phyloP scores from a whole-genome alignment of 1,140 invertebrate species.

The Aradophagus sp. region DNA sequence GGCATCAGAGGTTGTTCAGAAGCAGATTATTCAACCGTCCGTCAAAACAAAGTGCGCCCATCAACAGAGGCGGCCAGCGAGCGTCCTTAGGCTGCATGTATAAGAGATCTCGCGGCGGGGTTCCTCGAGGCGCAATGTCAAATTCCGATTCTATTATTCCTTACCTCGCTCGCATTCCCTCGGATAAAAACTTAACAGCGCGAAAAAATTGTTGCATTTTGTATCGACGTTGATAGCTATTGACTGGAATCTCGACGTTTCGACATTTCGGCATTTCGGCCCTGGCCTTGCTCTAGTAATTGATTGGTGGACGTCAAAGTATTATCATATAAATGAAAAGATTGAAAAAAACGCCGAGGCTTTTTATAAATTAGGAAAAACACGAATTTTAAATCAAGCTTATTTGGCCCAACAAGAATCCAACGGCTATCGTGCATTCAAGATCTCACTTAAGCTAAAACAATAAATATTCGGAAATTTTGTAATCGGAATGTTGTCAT shows the following conservation, averaged over 20 bases:
- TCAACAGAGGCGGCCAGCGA: slow-evolving; percentile 64
- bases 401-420: no score
- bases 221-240: slow-evolving; percentile 32
- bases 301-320: slow-evolving; percentile 41
- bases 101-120: slow-evolving; percentile 63
- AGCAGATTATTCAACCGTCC: slow-evolving; percentile 68
- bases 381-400: no score
- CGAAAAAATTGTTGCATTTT: slow-evolving; percentile 51
- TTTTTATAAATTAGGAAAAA: slow-evolving; percentile 17
- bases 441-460: no score
- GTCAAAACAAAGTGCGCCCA: slow-evolving; percentile 68
- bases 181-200: slow-evolving; percentile 35
- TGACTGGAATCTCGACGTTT: no score
- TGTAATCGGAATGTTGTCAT: no score
- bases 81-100: slow-evolving; percentile 63
- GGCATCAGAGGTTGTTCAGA: slow-evolving; percentile 54
- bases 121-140: slow-evolving; percentile 58
- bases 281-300: slow-evolving; percentile 22
- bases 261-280: slow-evolving; percentile 4
- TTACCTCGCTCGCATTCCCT: slow-evolving; percentile 17
- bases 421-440: no score
- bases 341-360: slow-evolving; percentile 3
- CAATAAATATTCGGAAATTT: no score
- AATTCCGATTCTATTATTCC: slow-evolving; percentile 57
- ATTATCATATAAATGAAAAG: slow-evolving; percentile 54